Conservation (phyloP, 2,888 invertebrate genomes). For the Timema cristinae region DNA sequence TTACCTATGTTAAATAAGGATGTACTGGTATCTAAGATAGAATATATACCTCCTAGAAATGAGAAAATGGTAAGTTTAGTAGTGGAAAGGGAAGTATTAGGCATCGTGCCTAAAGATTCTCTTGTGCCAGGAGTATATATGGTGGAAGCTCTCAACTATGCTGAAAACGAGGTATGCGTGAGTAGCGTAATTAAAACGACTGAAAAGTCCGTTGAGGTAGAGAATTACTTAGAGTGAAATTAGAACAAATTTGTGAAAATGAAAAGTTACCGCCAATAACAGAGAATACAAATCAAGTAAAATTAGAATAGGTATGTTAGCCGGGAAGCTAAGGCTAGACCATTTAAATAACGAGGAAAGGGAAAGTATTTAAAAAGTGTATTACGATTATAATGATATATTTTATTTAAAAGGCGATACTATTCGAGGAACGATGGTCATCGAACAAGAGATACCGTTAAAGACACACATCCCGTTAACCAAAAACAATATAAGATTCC, state of each 20-base stretch:
- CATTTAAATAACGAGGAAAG: background rate
- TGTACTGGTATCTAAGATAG: too few relatives aligned
- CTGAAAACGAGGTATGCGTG: background rate
- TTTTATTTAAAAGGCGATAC: background rate
- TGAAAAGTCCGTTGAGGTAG: background rate
- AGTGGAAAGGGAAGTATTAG: background rate
- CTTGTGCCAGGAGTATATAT: background rate
- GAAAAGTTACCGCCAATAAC: too few relatives aligned
- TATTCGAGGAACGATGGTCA: background rate
- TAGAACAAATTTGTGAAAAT: background rate
- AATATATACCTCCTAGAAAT: too few relatives aligned
- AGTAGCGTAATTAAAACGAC: background rate
- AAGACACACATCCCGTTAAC: background rate
- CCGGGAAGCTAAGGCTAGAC: background rate
- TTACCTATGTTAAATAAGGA: too few relatives aligned
- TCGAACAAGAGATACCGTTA: background rate
- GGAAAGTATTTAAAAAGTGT: background rate
- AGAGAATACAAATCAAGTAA: background rate
- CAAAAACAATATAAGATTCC: background rate
- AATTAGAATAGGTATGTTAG: background rate
- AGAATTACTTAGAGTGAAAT: background rate
- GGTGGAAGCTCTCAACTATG: background rate
- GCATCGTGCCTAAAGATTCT: background rate
- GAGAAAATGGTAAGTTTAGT: too few relatives aligned
- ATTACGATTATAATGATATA: background rate